Evolutionary conservation across 1,140 invertebrate genomes (phyloP), one percentile per base, ranked within the genome.

Genomic region (Zophobas morio): DNA sequence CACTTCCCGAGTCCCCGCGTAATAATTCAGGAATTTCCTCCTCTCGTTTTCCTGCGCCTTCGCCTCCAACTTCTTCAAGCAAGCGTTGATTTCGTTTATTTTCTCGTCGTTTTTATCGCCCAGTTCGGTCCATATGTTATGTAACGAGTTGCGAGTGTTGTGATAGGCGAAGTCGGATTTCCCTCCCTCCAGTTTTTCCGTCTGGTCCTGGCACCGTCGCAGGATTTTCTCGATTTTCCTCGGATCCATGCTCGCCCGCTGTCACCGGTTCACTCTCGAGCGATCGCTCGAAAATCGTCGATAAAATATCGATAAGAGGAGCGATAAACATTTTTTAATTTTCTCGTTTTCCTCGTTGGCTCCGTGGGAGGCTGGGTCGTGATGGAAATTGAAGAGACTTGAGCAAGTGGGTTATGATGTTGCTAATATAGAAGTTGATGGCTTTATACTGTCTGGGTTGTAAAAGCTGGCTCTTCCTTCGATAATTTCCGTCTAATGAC

Each of bases 131-230:
- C 75, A 76, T 70, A 76, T 76, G 63, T 53, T 70, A 42, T 76
- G 75, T 6, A 76, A 57, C n/a, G 75, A 76, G 39, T 70, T 63
- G 36, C 66, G 49, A 6, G 60, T 76, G 39, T 76, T 76, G 46
- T 76, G 75, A 40, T 76, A 76, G 39, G 75, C 42, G 47, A 76
- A 76, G 66, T 76, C 75, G 6, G 75, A 66, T 42, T 66, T 66
- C 32, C 60, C 60, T 20, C 60, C 60, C 42, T 37, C n/a, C 37
- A 66, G 60, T 42, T 66, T 5, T 66, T 47, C 39, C 20, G 39
- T 66, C 39, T 66, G 60, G 37, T 42, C 20, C 3, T 42, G 37
- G 39, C 60, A 66, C 60, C 3, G 6, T 32, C 39, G 37, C 6
- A 66, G 60, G 20, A 66, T 66, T 66, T 66, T 66, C 40, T 0